phyloP scores from a whole-genome alignment of 2,113 vertebrate genomes.

The Hippocampus zosterae region DNA sequence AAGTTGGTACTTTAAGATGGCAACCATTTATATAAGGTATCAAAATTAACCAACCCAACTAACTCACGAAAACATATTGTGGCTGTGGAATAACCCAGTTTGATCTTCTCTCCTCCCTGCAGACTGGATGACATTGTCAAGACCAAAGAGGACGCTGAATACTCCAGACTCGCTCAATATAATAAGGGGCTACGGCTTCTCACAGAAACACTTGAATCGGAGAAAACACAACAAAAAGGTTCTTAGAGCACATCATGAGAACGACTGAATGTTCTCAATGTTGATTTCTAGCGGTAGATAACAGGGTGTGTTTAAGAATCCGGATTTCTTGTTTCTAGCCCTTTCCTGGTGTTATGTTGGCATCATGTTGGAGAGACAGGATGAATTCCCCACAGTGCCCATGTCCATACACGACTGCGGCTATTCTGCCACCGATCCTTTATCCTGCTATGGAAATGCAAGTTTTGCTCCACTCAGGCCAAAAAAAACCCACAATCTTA shows the following conservation, averaged over 20 bases:
- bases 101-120: not conserved
- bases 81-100: not conserved
- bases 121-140: constrained; percentile 78
- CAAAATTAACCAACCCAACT: not conserved
- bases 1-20: constrained; percentile 89
- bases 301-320: not conserved
- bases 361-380: constrained; percentile 79
- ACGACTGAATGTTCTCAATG: not conserved
- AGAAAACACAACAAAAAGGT: constrained; percentile 73
- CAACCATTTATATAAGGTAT: constrained; percentile 82
- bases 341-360: constrained; percentile 80
- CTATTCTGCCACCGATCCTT: constrained; percentile 73
- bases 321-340: constrained; percentile 45
- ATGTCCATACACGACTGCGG: constrained; percentile 79
- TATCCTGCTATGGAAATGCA: constrained; percentile 79
- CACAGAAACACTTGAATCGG: constrained; percentile 72
- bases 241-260: not conserved
- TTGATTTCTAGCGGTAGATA: not conserved
- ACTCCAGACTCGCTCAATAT: constrained; percentile 71
- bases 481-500: not conserved
- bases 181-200: constrained; percentile 79
- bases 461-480: constrained; percentile 8
- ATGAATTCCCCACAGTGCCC: constrained; percentile 73
- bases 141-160: constrained; percentile 69
- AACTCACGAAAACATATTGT: not conserved